Evolutionary conservation across 2,113 vertebrate species (phyloP).

Genomic region (Micronycteris hirsuta): DNA sequence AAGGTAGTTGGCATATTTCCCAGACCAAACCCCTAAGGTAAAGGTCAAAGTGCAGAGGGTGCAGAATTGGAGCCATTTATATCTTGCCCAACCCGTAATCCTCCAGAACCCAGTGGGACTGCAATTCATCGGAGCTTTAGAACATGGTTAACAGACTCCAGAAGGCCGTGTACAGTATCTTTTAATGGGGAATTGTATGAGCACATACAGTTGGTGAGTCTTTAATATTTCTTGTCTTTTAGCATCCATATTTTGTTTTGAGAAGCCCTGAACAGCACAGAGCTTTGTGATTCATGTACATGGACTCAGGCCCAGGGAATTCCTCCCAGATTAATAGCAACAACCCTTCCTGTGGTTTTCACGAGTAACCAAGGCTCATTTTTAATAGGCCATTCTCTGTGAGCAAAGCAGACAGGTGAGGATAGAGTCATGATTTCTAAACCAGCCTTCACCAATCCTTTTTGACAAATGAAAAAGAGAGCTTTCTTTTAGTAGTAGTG

Average conservation of each 20-base stretch:
- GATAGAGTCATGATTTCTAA: background rate
- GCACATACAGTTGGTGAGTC: slow-evolving; percentile 92
- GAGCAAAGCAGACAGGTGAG: slow-evolving; percentile 45
- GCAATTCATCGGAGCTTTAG: slow-evolving; percentile 78
- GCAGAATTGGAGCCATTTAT: slow-evolving; percentile 74
- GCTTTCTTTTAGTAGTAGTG: background rate
- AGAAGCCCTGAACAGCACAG: slow-evolving; percentile 57
- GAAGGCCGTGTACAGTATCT: slow-evolving; percentile 79
- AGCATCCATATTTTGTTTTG: slow-evolving; percentile 66
- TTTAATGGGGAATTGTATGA: slow-evolving; percentile 95
- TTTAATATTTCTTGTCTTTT: slow-evolving; percentile 52
- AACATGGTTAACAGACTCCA: slow-evolving; percentile 83
- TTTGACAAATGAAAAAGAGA: background rate
- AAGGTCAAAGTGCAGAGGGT: slow-evolving; percentile 83
- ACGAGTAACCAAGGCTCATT: slow-evolving; percentile 9
- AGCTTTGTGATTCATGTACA: slow-evolving; percentile 53
- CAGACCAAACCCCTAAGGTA: slow-evolving; percentile 78
- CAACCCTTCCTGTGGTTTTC: slow-evolving; percentile 29
- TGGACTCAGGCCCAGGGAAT: slow-evolving; percentile 48
- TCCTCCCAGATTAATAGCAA: slow-evolving; percentile 39
- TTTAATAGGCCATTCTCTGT: background rate
- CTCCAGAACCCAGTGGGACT: slow-evolving; percentile 75
- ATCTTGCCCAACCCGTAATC: slow-evolving; percentile 75
- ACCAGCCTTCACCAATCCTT: background rate
- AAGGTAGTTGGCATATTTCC: slow-evolving; percentile 75